Conservation (phyloP, 2,113 vertebrate genomes). For the Atherinomorus stipes region DNA sequence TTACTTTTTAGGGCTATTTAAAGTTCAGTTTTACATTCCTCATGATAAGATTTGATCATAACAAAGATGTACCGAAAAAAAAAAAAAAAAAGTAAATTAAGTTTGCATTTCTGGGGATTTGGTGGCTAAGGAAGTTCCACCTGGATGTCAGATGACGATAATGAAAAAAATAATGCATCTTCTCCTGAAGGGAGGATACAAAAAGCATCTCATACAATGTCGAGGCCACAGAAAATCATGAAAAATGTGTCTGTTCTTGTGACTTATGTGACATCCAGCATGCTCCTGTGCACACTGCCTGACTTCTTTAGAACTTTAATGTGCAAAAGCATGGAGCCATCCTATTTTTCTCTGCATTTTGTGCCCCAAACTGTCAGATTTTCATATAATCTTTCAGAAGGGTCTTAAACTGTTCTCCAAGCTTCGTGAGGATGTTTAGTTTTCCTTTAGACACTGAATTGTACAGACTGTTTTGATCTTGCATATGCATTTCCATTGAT, state of each 20-base stretch:
- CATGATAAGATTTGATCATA: constrained; percentile 26
- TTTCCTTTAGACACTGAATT: too few species aligned
- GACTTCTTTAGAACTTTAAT: too few species aligned
- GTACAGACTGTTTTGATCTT: too few species aligned
- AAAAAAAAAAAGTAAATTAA: neutral
- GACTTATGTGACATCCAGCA: too few species aligned
- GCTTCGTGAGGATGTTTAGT: too few species aligned
- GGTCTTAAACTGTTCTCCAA: too few species aligned
- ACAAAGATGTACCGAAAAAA: constrained; percentile 1
- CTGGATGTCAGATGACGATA: constrained; percentile 17
- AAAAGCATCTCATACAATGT: neutral
- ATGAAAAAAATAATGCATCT: neutral
- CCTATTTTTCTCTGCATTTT: too few species aligned
- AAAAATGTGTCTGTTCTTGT: neutral
- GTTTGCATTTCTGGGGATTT: constrained; percentile 10
- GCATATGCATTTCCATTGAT: too few species aligned
- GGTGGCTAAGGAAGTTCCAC: neutral
- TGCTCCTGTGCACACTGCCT: too few species aligned
- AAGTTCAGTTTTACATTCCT: neutral
- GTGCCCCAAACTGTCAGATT: too few species aligned
- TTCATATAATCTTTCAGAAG: too few species aligned
- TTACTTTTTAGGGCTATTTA: constrained; percentile 4
- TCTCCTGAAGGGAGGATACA: neutral
- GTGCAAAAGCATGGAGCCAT: too few species aligned
- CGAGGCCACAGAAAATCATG: neutral